Evolutionary conservation across 2,888 invertebrate genomes (phyloP).

Genomic region (Dione vanillae): DNA sequence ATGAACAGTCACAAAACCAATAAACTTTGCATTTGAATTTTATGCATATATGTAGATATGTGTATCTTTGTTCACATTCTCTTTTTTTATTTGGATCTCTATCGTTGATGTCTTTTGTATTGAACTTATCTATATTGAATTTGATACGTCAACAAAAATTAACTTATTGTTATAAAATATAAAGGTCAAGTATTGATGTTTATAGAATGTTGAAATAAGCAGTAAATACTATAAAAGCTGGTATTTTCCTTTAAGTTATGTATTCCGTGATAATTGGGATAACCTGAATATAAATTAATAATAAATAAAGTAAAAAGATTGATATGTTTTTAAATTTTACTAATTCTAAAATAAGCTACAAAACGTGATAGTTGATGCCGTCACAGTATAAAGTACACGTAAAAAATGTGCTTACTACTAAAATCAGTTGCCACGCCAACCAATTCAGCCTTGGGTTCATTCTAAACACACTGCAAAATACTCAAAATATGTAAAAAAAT

Average conservation of each 20-base stretch:
- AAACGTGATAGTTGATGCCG: no score
- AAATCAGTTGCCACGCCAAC: no score
- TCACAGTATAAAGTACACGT: no score
- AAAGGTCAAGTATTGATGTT: constrained; percentile 3
- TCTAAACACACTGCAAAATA: no score
- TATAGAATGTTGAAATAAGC: background rate
- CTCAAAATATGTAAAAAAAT: no score
- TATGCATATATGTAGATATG: background rate
- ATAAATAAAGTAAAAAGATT: background rate
- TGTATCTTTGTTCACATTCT: background rate
- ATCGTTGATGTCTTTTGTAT: constrained; percentile 50
- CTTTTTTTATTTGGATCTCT: background rate
- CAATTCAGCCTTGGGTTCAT: no score
- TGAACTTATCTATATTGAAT: constrained; percentile 4
- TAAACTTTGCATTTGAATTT: no score
- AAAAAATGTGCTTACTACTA: no score
- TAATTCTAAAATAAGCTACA: background rate
- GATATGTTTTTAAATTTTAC: background rate
- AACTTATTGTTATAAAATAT: background rate
- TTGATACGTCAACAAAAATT: background rate
- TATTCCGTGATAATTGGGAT: background rate
- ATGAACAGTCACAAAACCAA: no score
- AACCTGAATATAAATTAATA: background rate
- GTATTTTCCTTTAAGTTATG: background rate
- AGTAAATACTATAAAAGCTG: background rate